Conservation (phyloP, 2,797 vertebrate species). For the Neostethus bicornis region DNA sequence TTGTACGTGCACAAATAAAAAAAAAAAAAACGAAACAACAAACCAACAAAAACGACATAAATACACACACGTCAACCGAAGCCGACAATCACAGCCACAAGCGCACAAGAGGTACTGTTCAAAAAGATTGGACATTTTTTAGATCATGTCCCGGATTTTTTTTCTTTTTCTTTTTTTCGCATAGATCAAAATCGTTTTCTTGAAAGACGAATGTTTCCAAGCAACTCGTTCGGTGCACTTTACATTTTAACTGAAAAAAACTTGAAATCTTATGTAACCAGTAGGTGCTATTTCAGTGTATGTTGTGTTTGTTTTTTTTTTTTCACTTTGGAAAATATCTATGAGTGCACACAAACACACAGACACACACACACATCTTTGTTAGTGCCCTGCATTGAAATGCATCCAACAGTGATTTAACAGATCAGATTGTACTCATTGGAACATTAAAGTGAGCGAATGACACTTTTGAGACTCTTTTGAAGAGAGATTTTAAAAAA, state of each 20-base stretch:
- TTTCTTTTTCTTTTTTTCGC: conserved; percentile 40
- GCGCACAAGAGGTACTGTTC: conserved; percentile 70
- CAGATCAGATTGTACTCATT: conserved; percentile 38
- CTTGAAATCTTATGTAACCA: conserved; percentile 48
- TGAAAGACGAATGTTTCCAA: conserved; percentile 10
- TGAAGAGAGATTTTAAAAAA: conserved; percentile 22
- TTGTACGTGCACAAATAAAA: conserved; percentile 31
- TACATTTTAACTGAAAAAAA: conserved; percentile 49
- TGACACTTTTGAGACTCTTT: conserved; percentile 38
- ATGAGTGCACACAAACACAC: too few relatives aligned
- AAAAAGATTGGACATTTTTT: conserved; percentile 70
- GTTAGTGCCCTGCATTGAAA: conserved; percentile 39
- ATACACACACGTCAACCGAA: conserved; percentile 63
- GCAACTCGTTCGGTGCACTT: conserved; percentile 64
- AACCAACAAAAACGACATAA: conserved; percentile 31
- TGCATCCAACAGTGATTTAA: conserved; percentile 38
- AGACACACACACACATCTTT: conserved; percentile 20
- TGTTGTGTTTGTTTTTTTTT: conserved; percentile 19
- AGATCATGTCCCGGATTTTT: conserved; percentile 58
- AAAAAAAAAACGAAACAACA: neutral
- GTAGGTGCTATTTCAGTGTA: conserved; percentile 41
- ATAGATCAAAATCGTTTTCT: conserved; percentile 41
- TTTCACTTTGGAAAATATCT: too few relatives aligned
- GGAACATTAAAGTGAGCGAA: conserved; percentile 44
- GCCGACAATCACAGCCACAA: conserved; percentile 68